phyloP scores from a whole-genome alignment of 2,797 vertebrate genomes.

The Cephalopachus bancanus region DNA sequence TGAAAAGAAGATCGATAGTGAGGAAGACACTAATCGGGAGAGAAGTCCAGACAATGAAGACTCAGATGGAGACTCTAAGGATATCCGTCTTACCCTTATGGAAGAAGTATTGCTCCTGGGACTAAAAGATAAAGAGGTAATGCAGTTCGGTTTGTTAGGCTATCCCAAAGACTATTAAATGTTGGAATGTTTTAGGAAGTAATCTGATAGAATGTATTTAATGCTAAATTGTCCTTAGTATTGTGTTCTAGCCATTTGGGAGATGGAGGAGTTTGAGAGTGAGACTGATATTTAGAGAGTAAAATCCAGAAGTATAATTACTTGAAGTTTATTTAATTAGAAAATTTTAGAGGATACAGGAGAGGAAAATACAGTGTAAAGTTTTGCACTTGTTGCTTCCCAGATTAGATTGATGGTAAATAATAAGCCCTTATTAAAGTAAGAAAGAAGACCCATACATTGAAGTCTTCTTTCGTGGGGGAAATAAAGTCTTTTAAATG shows the following conservation, averaged over 20 bases:
- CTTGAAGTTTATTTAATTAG: constrained; percentile 67
- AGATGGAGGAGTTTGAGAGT: neutral
- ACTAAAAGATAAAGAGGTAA: constrained; percentile 93
- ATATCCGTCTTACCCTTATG: constrained; percentile 92
- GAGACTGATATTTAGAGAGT: neutral
- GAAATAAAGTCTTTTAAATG: constrained; percentile 36
- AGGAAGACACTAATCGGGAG: constrained; percentile 82
- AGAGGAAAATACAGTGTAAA: constrained; percentile 14
- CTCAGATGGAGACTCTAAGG: constrained; percentile 87
- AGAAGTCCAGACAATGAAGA: constrained; percentile 81
- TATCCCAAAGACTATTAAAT: constrained; percentile 33
- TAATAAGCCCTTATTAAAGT: constrained; percentile 42
- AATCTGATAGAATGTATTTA: constrained; percentile 32
- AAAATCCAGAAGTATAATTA: constrained; percentile 58
- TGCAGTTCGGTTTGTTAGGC: neutral
- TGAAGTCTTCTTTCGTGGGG: constrained; percentile 12
- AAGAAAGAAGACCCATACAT: neutral
- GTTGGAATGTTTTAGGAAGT: constrained; percentile 14
- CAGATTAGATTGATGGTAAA: constrained; percentile 25
- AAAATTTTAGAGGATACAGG: constrained; percentile 35
- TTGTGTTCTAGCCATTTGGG: neutral
- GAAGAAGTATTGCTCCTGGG: constrained; percentile 93
- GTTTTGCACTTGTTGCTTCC: constrained; percentile 50
- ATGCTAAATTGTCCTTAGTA: neutral
- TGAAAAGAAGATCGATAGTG: constrained; percentile 79